These are phyloP conservation scores for Ageneiosus marmoratus DNA, from an alignment of 2,113 vertebrate genomes.

Conservation along the genomic window DNA sequence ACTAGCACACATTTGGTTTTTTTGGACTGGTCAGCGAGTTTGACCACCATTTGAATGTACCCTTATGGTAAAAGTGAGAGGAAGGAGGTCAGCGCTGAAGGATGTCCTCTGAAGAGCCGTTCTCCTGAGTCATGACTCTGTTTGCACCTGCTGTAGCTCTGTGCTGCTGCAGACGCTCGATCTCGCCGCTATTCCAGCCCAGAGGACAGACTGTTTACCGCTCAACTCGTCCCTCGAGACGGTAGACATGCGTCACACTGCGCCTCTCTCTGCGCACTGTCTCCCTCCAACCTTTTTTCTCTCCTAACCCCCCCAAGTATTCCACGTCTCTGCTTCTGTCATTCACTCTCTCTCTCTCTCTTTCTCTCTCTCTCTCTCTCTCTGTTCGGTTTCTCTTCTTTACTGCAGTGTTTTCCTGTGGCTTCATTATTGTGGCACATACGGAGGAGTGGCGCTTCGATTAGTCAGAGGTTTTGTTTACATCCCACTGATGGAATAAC, in stretches of 20 bases:
- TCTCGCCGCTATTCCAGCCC: conserved; percentile 53
- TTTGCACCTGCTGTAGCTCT: conserved; percentile 66
- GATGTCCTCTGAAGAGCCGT: conserved; percentile 24
- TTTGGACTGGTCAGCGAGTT: conserved; percentile 47
- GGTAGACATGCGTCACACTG: conserved; percentile 64
- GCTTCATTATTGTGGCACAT: conserved; percentile 66
- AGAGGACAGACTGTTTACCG: conserved; percentile 61
- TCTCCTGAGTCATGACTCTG: conserved; percentile 49
- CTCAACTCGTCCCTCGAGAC: conserved; percentile 57
- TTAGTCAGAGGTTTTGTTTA: conserved; percentile 79
- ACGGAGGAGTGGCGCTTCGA: conserved; percentile 70
- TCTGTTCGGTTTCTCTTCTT: conserved; percentile 39
- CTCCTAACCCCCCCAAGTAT: neutral
- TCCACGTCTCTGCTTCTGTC: neutral
- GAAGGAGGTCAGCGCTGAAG: conserved; percentile 17
- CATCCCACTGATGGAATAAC: conserved; percentile 75
- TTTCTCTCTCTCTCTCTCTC: conserved; percentile 16
- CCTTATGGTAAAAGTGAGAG: conserved; percentile 28
- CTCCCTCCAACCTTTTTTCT: conserved; percentile 25
- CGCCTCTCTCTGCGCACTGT: conserved; percentile 9
- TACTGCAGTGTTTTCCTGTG: conserved; percentile 66
- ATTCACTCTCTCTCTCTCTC: neutral
- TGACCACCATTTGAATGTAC: conserved; percentile 47
- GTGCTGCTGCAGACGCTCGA: conserved; percentile 56
- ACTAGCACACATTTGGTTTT: neutral